Evolutionary conservation across 2,888 invertebrate species (phyloP).

Genomic region (Hypolimnas misippus): DNA sequence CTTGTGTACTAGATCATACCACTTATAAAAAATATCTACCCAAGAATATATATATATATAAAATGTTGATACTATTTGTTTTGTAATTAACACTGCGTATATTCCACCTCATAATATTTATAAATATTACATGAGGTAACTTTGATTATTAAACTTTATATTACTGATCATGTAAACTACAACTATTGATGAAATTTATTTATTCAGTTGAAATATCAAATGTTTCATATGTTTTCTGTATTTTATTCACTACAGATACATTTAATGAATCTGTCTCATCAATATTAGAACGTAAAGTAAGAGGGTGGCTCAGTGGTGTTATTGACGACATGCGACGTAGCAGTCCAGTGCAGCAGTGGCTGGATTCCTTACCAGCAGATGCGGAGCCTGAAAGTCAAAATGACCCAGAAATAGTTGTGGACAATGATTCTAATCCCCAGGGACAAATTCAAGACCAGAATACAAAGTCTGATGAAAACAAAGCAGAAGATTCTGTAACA

Average conservation of each 20-base stretch:
- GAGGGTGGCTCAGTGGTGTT: constrained; percentile 78
- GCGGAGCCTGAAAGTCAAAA: constrained; percentile 44
- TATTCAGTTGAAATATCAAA: not conserved
- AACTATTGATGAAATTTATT: too few species aligned
- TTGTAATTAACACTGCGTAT: not conserved
- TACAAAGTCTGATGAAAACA: constrained; percentile 64
- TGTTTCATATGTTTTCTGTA: not conserved
- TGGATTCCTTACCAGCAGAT: constrained; percentile 86
- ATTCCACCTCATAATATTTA: not conserved
- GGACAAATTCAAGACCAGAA: constrained; percentile 52
- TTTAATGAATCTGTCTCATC: constrained; percentile 77
- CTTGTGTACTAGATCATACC: constrained; percentile 5
- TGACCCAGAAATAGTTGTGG: constrained; percentile 33
- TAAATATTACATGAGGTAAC: not conserved
- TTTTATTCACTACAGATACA: constrained; percentile 61
- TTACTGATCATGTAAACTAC: not conserved
- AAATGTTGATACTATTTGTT: constrained; percentile 1
- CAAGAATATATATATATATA: not conserved
- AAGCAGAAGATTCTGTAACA: constrained; percentile 66
- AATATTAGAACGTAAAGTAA: constrained; percentile 75
- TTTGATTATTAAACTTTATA: not conserved
- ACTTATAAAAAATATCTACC: not conserved
- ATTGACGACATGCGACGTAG: constrained; percentile 86
- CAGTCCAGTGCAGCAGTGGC: constrained; percentile 90
- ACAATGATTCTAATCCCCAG: constrained; percentile 33